Evolutionary conservation across 1,140 invertebrate genomes (phyloP), one percentile per base, ranked within the genome.

Genomic region (Drosophila kepulauana): DNA sequence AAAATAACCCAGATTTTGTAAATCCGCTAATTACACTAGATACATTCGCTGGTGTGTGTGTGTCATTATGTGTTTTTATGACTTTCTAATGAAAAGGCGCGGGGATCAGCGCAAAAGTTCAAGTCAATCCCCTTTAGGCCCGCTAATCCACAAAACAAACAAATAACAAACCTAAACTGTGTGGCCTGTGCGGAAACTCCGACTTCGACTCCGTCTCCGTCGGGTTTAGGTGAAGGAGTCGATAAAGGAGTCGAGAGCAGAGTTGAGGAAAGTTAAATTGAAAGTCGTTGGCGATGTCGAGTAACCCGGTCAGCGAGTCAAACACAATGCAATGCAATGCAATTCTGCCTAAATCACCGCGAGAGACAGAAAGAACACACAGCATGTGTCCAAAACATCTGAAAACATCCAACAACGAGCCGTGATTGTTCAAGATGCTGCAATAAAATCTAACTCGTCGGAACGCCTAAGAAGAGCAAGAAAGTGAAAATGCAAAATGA

Each of bases 371-470:
- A 62, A 56, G 28, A 56, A 20, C 49, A 15, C 82, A 65, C 85
- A 89, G 85, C 84, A 52, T 85, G 85, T 61, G 64, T 62, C 70
- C 45, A 41, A 46, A 33, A 1, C 30, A 33, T 64, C 8, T 45
- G 35, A 38, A 25, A 25, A 35, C 41, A 64, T 64, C 28, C 69
- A 72, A 38, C 33, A 20, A 20, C 13, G 10, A 43, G 48, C 20
- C 20, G 20, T 63, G 86, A 90, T 90, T 90, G 86, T 90, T 91
- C 86, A 90, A 91, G 87, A 90, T 90, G 87, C 87, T 71, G 87
- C 87, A 90, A 90, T 90, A 90, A 90, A 90, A 82, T 91, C 87
- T 87, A 90, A 91, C 87, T 91, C 86, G 78, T 61, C 68, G 66
- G 35, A 71, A 52, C 25, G 61, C 20, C 20, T 66, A 58, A 64